Base-by-base conservation (phyloP, 2,113 vertebrate species). In the Electrona antarctica region DNA sequence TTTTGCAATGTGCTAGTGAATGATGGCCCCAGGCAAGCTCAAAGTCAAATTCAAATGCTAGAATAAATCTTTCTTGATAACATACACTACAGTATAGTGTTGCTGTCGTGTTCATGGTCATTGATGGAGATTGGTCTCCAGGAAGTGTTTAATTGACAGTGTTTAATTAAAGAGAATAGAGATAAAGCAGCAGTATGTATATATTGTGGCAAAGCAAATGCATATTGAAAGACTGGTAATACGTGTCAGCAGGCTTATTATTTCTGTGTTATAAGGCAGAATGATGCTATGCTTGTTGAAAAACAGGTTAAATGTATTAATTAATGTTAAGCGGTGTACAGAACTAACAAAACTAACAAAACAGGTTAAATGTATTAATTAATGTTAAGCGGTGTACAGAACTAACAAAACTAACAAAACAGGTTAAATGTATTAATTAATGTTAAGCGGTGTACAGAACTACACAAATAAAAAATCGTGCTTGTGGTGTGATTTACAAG, bases 11-110 rank as follows among this genome's bases (percentile, higher is more conserved):
- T 60, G 69, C 71, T 67, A 74, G 74, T 79, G 76, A 75, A 70
- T 85, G 79, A 73, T 84, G 68, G 58, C 77, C 64, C 8, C 49
- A 82, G 49, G 72, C 78, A n/a, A 10, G 29, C 52, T 33, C 52
- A 58, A 60, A 51, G 21, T 78, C 48, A 56, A 47, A 77, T 84
- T 85, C 77, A 77, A 72, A 81, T 64, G 58, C 60, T 73, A 72
- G 72, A 76, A 77, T 78, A 70, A 72, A 85, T 87, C 77, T 67
- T 66, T 7, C 63, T 28, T 58, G 15, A 85, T 71, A 75, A 80
- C 64, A 65, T 64, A 52, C 60, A 72, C n/a, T n/a, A 64, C 64
- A 69, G 78, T 65, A 64, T n/a, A n/a, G n/a, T 58, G 73, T 57
- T 72, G 62, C 6, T 56, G 54, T 77, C 64, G 70, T 67, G 67